A percentile compares a stretch with the other conserved stretches of the same genome.
Evolutionary conservation across 2,888 invertebrate genomes (phyloP).

Genomic region (Ctenicera cuprea): DNA sequence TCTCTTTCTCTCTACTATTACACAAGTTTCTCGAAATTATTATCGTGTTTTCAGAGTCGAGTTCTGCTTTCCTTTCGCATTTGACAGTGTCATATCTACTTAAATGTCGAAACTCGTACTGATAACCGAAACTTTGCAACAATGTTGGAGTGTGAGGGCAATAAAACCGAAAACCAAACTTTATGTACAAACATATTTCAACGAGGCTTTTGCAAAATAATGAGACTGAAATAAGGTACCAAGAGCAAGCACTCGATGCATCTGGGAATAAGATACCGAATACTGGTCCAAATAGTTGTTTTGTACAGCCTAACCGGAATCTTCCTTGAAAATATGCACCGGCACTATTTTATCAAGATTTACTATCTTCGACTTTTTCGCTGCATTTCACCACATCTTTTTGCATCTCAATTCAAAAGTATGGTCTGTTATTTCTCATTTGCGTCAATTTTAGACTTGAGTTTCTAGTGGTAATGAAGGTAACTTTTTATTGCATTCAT

Average conservation of each 20-base stretch:
- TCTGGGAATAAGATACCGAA: slow-evolving; percentile 15
- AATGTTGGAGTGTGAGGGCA: slow-evolving; percentile 6
- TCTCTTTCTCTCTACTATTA: neutral
- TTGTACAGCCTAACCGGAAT: slow-evolving; percentile 23
- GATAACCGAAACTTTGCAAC: slow-evolving; percentile 22
- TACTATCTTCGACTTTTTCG: slow-evolving; percentile 33
- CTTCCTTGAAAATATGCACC: slow-evolving; percentile 23
- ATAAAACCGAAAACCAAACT: slow-evolving; percentile 30
- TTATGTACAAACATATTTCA: slow-evolving; percentile 32
- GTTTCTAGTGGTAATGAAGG: neutral
- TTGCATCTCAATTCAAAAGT: neutral
- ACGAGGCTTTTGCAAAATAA: slow-evolving; percentile 27
- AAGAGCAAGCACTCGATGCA: slow-evolving; percentile 12
- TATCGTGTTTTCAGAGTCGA: slow-evolving; percentile 13
- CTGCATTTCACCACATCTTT: slow-evolving; percentile 33
- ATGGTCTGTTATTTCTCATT: too few species aligned
- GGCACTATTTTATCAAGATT: slow-evolving; percentile 39
- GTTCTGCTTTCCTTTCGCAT: slow-evolving; percentile 11
- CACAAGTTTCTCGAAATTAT: slow-evolving; percentile 23
- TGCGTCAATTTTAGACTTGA: neutral
- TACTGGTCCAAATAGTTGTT: slow-evolving; percentile 21
- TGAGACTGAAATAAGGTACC: slow-evolving; percentile 31
- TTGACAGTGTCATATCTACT: slow-evolving; percentile 22
- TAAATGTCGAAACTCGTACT: slow-evolving; percentile 21
- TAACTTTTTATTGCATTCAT: slow-evolving; percentile 19